A percentile compares a stretch with the other conserved stretches of the same genome.
These are phyloP conservation scores for Papilio helenus DNA, from an alignment of 1,140 invertebrate genomes.

Conservation along the genomic window DNA sequence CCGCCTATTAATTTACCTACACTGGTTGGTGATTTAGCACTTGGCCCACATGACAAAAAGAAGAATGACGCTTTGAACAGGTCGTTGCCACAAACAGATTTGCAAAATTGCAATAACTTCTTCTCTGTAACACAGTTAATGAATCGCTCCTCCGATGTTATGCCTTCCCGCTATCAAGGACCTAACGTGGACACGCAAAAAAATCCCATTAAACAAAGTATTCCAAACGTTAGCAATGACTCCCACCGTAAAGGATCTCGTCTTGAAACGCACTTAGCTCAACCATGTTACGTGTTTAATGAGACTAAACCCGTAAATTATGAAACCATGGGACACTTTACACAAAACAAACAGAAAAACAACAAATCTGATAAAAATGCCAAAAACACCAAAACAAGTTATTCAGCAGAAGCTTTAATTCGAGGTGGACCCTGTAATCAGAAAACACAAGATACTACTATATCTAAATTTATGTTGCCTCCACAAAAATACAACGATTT, in stretches of 20 bases:
- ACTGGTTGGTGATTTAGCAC: conserved; percentile 74
- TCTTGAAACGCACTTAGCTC: conserved; percentile 60
- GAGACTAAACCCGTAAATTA: conserved; percentile 64
- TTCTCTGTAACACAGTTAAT: conserved; percentile 77
- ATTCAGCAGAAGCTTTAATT: conserved; percentile 76
- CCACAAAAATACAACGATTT: conserved; percentile 73
- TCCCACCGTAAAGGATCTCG: conserved; percentile 59
- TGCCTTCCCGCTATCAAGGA: conserved; percentile 62
- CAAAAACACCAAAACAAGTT: conserved; percentile 76
- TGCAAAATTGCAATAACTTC: conserved; percentile 75
- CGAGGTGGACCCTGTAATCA: conserved; percentile 71
- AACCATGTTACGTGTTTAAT: conserved; percentile 71
- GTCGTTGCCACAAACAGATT: conserved; percentile 57
- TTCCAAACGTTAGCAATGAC: conserved; percentile 58
- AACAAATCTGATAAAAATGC: conserved; percentile 70
- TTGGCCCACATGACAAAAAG: conserved; percentile 78
- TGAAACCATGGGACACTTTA: conserved; percentile 65
- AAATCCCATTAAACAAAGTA: conserved; percentile 60
- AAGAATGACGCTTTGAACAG: conserved; percentile 65
- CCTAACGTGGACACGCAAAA: conserved; percentile 61
- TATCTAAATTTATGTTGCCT: conserved; percentile 63
- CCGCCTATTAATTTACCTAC: conserved; percentile 78
- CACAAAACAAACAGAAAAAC: conserved; percentile 63
- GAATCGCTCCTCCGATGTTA: conserved; percentile 74
- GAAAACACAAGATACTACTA: conserved; percentile 65